These are phyloP conservation scores for Pachypeltis micranthus DNA, from an alignment of 1,140 invertebrate species.

Conservation along the genomic window DNA sequence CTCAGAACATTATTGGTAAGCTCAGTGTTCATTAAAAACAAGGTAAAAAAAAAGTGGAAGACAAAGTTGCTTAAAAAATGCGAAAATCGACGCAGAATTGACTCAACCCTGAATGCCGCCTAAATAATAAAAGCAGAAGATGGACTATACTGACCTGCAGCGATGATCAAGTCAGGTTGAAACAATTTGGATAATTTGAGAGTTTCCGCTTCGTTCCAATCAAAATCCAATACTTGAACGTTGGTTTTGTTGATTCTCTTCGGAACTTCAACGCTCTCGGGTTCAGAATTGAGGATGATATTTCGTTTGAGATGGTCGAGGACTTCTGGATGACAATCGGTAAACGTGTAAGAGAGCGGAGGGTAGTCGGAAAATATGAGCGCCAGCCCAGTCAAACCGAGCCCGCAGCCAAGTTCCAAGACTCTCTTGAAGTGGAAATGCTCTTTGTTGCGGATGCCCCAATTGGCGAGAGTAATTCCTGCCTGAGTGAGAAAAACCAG, in stretches of 20 bases:
- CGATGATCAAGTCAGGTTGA: conserved; percentile 12
- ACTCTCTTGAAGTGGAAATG: conserved; percentile 35
- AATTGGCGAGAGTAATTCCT: conserved; percentile 39
- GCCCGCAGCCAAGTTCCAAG: conserved; percentile 44
- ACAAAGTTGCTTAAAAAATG: too few species aligned
- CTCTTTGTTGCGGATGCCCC: conserved; percentile 37
- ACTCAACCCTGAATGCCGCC: too few species aligned
- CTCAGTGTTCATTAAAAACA: too few species aligned
- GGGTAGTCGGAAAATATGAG: conserved; percentile 33
- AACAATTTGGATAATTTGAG: background rate
- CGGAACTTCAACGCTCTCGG: background rate
- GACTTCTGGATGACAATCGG: conserved; percentile 41
- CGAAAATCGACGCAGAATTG: too few species aligned
- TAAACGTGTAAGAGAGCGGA: conserved; percentile 39
- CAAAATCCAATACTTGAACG: conserved; percentile 1
- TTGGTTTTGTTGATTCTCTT: background rate
- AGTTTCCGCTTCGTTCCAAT: conserved; percentile 9
- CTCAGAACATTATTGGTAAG: too few species aligned
- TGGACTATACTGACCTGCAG: conserved; percentile 15
- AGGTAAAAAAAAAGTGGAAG: too few species aligned
- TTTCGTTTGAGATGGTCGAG: conserved; percentile 26
- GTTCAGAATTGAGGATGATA: conserved; percentile 11
- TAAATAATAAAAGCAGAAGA: too few species aligned
- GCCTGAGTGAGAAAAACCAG: conserved; percentile 35
- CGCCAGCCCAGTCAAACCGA: conserved; percentile 41